phyloP scores from a whole-genome alignment of 92 coral and sea anemone species.

The Porites divaricata region DNA sequence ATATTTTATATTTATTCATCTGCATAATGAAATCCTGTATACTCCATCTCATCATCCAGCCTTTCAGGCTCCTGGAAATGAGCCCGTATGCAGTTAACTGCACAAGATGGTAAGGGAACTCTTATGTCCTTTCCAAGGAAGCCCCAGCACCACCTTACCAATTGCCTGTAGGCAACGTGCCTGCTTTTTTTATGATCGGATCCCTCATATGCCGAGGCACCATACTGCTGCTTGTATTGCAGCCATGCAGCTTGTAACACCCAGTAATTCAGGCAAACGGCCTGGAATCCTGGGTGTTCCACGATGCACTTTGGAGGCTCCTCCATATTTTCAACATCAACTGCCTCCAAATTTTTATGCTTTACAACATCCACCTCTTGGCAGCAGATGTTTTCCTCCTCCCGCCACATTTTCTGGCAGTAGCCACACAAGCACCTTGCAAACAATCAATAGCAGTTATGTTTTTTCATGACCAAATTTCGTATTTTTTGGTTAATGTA shows the following conservation, averaged over 20 bases:
- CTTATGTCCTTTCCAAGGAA: conserved; percentile 61
- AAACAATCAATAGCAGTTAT: background rate
- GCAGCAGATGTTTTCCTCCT: conserved; percentile 31
- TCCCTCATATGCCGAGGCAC: too few relatives aligned
- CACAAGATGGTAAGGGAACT: conserved; percentile 72
- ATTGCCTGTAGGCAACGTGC: too few relatives aligned
- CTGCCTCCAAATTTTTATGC: conserved; percentile 11
- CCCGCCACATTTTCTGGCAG: conserved; percentile 43
- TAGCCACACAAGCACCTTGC: conserved; percentile 39
- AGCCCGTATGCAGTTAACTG: conserved; percentile 68
- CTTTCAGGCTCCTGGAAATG: conserved; percentile 3
- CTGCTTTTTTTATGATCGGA: too few relatives aligned
- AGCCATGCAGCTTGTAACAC: conserved; percentile 71
- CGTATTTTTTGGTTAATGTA: too few relatives aligned
- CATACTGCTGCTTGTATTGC: conserved; percentile 57
- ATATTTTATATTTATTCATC: conserved; percentile 24
- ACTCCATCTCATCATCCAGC: conserved; percentile 55
- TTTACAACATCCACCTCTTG: conserved; percentile 9
- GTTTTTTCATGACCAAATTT: too few relatives aligned
- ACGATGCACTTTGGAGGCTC: conserved; percentile 44
- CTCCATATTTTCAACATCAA: conserved; percentile 26
- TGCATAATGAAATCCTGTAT: conserved; percentile 58
- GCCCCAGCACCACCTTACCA: conserved; percentile 71
- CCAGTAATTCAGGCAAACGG: conserved; percentile 32
- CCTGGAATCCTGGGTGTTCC: conserved; percentile 9